Percentiles rank a stretch among this genome's conserved stretches.
These are phyloP conservation scores for Selenia dentaria DNA, from an alignment of 2,888 invertebrate species.

Conservation along the genomic window DNA sequence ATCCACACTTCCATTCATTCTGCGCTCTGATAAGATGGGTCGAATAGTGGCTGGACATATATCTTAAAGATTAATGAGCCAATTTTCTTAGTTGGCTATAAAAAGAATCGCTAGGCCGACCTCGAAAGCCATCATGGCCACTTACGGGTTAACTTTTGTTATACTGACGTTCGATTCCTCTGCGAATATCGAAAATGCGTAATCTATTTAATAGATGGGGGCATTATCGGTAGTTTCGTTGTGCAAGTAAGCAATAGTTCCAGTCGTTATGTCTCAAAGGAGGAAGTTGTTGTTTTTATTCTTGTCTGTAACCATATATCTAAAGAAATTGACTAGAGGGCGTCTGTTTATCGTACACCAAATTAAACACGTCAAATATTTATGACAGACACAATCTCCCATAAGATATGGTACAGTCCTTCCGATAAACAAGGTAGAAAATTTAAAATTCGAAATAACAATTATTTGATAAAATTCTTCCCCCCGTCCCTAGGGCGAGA, in stretches of 20 bases:
- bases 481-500: constrained; percentile 73
- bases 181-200: constrained; percentile 39
- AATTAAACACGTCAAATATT: constrained; percentile 41
- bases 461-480: constrained; percentile 75
- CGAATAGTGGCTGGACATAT: constrained; percentile 82
- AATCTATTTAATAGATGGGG: constrained; percentile 34
- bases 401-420: constrained; percentile 37
- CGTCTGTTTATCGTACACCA: constrained; percentile 21
- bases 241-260: constrained; percentile 27
- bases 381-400: constrained; percentile 34
- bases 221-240: constrained; percentile 30
- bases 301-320: constrained; percentile 10
- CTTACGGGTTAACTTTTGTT: constrained; percentile 66
- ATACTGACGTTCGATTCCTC: constrained; percentile 49
- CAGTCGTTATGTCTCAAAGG: constrained; percentile 18
- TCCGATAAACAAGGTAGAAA: constrained; percentile 52
- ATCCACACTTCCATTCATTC: constrained; percentile 74
- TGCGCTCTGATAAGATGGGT: constrained; percentile 77
- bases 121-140: constrained; percentile 62
- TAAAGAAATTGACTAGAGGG: constrained; percentile 3
- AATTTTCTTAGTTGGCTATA: constrained; percentile 85
- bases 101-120: constrained; percentile 79
- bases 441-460: constrained; percentile 75
- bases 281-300: constrained; percentile 24
- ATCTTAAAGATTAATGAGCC: constrained; percentile 84